Conservation (phyloP, 2,113 vertebrate species). For the Talpa occidentalis region DNA sequence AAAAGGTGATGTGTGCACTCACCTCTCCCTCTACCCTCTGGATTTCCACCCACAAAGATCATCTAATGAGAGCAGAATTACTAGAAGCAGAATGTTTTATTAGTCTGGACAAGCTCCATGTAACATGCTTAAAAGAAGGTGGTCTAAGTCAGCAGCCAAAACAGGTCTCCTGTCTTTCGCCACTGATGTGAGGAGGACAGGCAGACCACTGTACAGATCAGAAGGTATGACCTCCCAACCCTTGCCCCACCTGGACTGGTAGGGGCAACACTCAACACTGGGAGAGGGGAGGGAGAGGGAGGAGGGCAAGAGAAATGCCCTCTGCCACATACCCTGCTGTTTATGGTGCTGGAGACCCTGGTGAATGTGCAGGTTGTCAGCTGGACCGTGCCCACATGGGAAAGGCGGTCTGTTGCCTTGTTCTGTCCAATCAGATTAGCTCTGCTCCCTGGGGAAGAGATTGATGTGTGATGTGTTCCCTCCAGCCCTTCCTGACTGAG, state of each 20-base stretch:
- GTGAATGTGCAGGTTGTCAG: neutral
- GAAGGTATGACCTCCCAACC: neutral
- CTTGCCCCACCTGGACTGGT: neutral
- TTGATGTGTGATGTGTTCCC: no score
- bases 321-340: neutral
- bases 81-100: neutral
- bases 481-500: neutral
- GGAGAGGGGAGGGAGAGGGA: fast-evolving
- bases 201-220: neutral
- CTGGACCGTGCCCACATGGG: fast-evolving
- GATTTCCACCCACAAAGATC: neutral
- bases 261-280: neutral
- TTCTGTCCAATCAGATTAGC: neutral
- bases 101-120: neutral
- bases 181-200: neutral
- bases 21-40: neutral
- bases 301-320: no score
- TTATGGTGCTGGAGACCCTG: neutral
- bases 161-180: neutral
- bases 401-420: neutral
- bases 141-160: neutral
- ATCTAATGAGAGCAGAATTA: no score
- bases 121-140: neutral
- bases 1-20: neutral
- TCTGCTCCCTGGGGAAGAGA: neutral